Evolutionary conservation across 2,797 vertebrate species (phyloP).

Genomic region (Typhlichthys subterraneus): DNA sequence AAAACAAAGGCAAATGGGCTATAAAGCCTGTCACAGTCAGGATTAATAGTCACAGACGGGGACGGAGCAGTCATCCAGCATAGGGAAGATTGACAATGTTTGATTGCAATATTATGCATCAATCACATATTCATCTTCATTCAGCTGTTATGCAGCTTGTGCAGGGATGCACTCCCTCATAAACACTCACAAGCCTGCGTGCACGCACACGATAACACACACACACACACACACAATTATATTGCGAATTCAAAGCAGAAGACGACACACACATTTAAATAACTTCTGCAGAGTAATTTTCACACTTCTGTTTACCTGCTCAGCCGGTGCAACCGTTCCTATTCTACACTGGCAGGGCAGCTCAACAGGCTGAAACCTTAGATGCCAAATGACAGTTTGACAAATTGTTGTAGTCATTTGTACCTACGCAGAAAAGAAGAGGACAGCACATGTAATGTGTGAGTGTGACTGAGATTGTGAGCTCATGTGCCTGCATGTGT

Average conservation of each 20-base stretch:
- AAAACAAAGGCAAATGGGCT: constrained; percentile 53
- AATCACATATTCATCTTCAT: constrained; percentile 50
- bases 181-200: not conserved
- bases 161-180: not conserved
- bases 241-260: constrained; percentile 1
- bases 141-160: constrained; percentile 29
- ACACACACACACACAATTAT: not conserved
- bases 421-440: constrained; percentile 20
- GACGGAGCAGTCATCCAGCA: constrained; percentile 47
- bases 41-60: constrained; percentile 48
- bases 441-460: constrained; percentile 13
- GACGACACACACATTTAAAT: constrained; percentile 4
- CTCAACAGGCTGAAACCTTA: constrained; percentile 33
- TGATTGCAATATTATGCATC: constrained; percentile 69
- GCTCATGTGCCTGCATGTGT: no score
- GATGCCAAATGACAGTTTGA: constrained; percentile 36
- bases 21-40: constrained; percentile 55
- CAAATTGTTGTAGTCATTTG: constrained; percentile 46
- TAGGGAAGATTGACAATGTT: constrained; percentile 58
- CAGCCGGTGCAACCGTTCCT: constrained; percentile 2
- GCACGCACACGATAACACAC: no score
- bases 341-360: constrained; percentile 32
- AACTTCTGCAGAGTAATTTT: constrained; percentile 20
- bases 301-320: constrained; percentile 28
- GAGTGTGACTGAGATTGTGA: constrained; percentile 22